Percentiles rank a stretch among this genome's conserved stretches.
Evolutionary conservation across 2,888 invertebrate species (phyloP).

Genomic region (Cryptus viduatorius): DNA sequence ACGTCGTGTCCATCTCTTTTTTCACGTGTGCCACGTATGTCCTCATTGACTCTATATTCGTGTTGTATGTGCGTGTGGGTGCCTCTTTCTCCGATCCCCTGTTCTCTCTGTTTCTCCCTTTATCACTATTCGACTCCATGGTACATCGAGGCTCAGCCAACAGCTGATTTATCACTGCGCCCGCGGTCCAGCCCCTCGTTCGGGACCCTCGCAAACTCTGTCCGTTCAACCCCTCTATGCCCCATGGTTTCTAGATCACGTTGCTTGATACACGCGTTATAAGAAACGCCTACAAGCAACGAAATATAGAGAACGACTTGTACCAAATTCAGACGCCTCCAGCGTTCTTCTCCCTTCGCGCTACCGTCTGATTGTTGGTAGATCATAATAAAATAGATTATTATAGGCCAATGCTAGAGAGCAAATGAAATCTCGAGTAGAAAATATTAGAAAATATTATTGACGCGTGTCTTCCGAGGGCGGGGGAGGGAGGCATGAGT

Average conservation of each 20-base stretch:
- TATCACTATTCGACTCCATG: conserved; percentile 54
- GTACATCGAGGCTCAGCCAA: conserved; percentile 49
- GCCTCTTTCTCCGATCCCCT: conserved; percentile 70
- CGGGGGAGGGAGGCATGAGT: neutral
- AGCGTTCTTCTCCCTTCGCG: neutral
- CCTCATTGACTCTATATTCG: conserved; percentile 49
- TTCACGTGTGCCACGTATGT: conserved; percentile 28
- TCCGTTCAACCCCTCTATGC: conserved; percentile 75
- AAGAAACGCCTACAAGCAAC: conserved; percentile 59
- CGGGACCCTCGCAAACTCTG: conserved; percentile 71
- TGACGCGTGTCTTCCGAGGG: conserved; percentile 6
- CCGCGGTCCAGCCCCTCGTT: conserved; percentile 64
- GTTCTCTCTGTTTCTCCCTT: conserved; percentile 59
- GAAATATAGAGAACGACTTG: conserved; percentile 36
- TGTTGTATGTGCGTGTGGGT: neutral
- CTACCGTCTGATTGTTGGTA: conserved; percentile 6
- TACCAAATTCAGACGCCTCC: neutral
- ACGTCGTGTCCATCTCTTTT: conserved; percentile 12
- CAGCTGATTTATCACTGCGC: conserved; percentile 73
- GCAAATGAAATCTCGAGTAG: conserved; percentile 6
- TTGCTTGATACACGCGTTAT: conserved; percentile 70
- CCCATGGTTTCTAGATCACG: conserved; percentile 76
- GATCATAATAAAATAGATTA: conserved; percentile 25
- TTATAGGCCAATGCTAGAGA: conserved; percentile 14
- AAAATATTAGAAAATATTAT: conserved; percentile 30